phyloP scores from a whole-genome alignment of 1,140 invertebrate species.

The Apolygus lucorum region DNA sequence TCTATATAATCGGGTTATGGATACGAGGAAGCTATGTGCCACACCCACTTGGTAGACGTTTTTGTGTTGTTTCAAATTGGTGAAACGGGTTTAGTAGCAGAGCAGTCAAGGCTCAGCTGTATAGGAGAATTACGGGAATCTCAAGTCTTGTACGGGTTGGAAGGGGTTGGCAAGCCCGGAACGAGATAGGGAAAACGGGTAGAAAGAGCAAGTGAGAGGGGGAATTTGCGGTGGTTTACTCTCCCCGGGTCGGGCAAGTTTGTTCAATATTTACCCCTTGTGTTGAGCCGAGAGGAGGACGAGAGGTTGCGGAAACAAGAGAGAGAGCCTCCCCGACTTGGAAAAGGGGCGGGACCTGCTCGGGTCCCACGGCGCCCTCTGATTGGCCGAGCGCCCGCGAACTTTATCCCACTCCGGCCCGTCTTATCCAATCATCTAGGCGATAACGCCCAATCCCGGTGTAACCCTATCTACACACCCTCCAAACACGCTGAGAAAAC shows the following conservation, averaged over 20 bases:
- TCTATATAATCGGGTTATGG: no score
- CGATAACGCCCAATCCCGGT: neutral
- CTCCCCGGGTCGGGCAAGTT: slow-evolving; percentile 10
- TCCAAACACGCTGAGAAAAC: neutral
- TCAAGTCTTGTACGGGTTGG: slow-evolving; percentile 1
- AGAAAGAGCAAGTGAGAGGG: neutral
- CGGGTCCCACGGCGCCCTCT: neutral
- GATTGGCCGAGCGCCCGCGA: neutral
- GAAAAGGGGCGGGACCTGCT: neutral
- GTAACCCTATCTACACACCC: neutral
- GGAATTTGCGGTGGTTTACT: slow-evolving; percentile 16
- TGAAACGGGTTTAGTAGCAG: neutral
- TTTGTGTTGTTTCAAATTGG: no score
- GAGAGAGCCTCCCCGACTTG: neutral
- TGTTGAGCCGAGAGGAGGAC: slow-evolving; percentile 3
- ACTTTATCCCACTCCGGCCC: neutral
- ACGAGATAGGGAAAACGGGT: neutral
- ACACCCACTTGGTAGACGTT: no score
- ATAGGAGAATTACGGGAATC: slow-evolving; percentile 6
- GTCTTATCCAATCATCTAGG: neutral
- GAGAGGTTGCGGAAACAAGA: slow-evolving; percentile 8
- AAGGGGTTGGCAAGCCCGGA: neutral
- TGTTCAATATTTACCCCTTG: slow-evolving; percentile 12
- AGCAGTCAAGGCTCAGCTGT: neutral
- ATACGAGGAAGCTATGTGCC: no score